phyloP scores from a whole-genome alignment of 2,888 invertebrate species.

The Hirtodrosophila confusa region DNA sequence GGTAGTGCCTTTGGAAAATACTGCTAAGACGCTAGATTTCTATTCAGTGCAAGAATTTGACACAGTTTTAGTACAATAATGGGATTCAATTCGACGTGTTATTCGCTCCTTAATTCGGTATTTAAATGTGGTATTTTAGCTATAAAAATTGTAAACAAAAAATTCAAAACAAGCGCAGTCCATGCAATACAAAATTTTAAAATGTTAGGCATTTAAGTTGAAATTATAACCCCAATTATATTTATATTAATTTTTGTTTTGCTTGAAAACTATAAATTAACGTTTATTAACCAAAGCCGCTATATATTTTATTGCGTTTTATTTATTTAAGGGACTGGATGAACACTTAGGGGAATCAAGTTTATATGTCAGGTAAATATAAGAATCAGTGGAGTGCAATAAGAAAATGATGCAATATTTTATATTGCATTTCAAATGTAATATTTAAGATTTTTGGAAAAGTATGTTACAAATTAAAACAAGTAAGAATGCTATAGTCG shows the following conservation, averaged over 20 bases:
- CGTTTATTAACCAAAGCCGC: constrained; percentile 27
- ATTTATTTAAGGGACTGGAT: no score
- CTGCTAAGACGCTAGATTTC: constrained; percentile 91
- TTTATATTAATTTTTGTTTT: constrained; percentile 45
- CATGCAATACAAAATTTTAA: constrained; percentile 53
- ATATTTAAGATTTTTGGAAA: no score
- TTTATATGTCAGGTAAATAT: no score
- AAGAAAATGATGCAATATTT: no score
- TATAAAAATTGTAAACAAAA: constrained; percentile 26
- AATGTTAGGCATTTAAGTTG: constrained; percentile 49
- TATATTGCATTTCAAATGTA: no score
- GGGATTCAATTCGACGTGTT: background rate
- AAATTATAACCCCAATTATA: constrained; percentile 34
- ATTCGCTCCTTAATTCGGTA: constrained; percentile 25
- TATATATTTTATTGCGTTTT: background rate
- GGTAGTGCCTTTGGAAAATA: constrained; percentile 91
- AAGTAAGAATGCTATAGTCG: no score
- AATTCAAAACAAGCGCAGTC: constrained; percentile 22
- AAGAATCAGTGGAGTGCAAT: no score
- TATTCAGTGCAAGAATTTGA: constrained; percentile 94
- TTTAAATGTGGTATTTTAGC: constrained; percentile 60
- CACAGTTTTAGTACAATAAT: constrained; percentile 88
- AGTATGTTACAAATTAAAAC: no score
- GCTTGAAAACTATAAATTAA: constrained; percentile 43
- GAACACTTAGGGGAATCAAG: no score